A percentile compares a stretch with the other conserved stretches of the same genome.
Evolutionary conservation across 2,797 vertebrate species (phyloP).

Genomic region (Limnodromus scolopaceus): DNA sequence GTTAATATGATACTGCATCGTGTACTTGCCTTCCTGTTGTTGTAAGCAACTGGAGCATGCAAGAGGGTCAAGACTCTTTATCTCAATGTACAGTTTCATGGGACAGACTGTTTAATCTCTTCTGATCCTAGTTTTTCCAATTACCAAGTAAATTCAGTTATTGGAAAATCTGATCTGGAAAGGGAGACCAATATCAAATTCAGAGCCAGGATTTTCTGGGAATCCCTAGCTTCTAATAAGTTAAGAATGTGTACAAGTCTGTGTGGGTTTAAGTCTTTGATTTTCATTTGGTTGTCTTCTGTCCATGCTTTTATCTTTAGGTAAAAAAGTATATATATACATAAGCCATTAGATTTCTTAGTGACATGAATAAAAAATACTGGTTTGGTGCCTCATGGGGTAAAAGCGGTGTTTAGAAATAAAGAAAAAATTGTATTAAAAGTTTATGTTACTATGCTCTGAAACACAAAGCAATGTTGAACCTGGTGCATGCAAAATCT

Average conservation of each 20-base stretch:
- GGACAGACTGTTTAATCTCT: not conserved
- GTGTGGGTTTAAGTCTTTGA: not conserved
- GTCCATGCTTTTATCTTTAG: not conserved
- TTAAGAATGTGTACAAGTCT: not conserved
- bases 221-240: not conserved
- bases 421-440: not conserved
- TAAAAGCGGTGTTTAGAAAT: not conserved
- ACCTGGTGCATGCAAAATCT: not conserved
- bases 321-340: not conserved
- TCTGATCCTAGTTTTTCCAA: not conserved
- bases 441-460: not conserved
- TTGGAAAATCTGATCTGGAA: not conserved
- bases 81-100: not conserved
- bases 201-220: not conserved
- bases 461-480: not conserved
- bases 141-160: not conserved
- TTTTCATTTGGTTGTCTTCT: not conserved
- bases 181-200: not conserved
- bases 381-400: not conserved
- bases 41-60: not conserved
- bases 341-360: not conserved
- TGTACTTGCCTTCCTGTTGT: not conserved
- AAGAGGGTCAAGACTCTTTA: not conserved
- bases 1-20: not conserved
- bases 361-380: not conserved